Base-by-base conservation (phyloP, 2,888 invertebrate genomes). In the Campoplex nolae region DNA sequence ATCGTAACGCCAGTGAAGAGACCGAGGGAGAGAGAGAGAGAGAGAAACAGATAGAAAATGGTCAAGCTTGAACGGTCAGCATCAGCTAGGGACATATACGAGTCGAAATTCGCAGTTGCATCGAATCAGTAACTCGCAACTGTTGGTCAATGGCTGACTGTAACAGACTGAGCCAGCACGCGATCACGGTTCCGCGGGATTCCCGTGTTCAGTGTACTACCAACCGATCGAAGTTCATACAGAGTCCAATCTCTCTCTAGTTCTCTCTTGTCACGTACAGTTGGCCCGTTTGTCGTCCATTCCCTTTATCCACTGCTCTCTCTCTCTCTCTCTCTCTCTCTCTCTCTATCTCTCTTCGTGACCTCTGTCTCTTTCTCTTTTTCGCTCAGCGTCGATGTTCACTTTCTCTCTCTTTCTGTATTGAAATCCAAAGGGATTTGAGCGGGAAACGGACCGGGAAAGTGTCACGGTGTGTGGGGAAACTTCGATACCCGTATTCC, bases 221-320 rank as follows among this genome's bases (percentile, higher is more conserved):
- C 70, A 32, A 77, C 83, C 83, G 77, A 83, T 83, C 83, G 71
- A 83, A 71, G 23, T 77, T 51, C 71, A 77, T 77, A 51, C 70
- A 70, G 58, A 62, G 38, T 28, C 58, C 51, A 48, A 23, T 70
- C 58, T 77, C 62, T 83, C 58, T 70, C 28, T 70, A 38, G 71
- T 71, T 35, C 83, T 51, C 65, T 45, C 73, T 81, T 89, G 91
- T 92, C 91, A 90, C 89, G 88, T 89, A 90, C 91, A 90, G 90
- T 90, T 71, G 89, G 86, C 88, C 87, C 91, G 90, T 91, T 92
- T 91, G 90, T 92, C 91, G 91, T 90, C 88, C 86, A 89, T 90
- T 91, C 90, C 90, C 90, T 90, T 91, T 90, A 90, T 91, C 90
- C 88, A 86, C 89, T 89, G 87, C 86, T 88, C 88, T 90, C 89